Evolutionary conservation across 2,797 vertebrate genomes (phyloP).

Genomic region (Melanotaenia nigrans): DNA sequence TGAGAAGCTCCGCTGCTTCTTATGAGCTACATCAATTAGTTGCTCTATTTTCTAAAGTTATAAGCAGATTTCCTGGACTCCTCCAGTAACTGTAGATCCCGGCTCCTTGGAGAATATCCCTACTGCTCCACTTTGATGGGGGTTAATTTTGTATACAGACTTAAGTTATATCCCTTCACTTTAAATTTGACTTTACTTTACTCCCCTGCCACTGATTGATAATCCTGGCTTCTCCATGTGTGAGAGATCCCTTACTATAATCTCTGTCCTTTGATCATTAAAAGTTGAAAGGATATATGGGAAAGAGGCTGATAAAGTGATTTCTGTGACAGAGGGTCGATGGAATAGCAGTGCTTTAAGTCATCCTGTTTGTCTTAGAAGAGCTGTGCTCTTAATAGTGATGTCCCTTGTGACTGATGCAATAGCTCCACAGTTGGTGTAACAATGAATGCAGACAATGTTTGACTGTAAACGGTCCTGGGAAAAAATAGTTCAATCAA

Average conservation of each 20-base stretch:
- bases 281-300: constrained; percentile 83
- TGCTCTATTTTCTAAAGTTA: constrained; percentile 60
- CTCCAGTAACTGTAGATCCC: constrained; percentile 59
- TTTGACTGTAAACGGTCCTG: constrained; percentile 79
- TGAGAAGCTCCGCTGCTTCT: constrained; percentile 25
- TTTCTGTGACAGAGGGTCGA: constrained; percentile 82
- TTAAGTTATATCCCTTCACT: constrained; percentile 75
- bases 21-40: constrained; percentile 70
- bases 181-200: constrained; percentile 75
- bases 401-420: constrained; percentile 87
- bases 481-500: constrained; percentile 78
- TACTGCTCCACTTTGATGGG: constrained; percentile 70
- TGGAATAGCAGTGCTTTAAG: constrained; percentile 80
- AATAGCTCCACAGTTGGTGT: constrained; percentile 78
- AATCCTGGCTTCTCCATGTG: constrained; percentile 75
- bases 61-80: constrained; percentile 65
- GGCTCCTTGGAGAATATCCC: constrained; percentile 54
- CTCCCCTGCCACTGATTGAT: constrained; percentile 77
- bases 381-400: constrained; percentile 81
- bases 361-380: constrained; percentile 84
- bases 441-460: constrained; percentile 78
- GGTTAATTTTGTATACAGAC: constrained; percentile 77
- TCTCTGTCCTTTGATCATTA: constrained; percentile 84
- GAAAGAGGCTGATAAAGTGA: constrained; percentile 83
- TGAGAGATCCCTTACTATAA: constrained; percentile 80